Base-by-base conservation (phyloP, 2,888 invertebrate genomes). In the Agrypnus murinus region DNA sequence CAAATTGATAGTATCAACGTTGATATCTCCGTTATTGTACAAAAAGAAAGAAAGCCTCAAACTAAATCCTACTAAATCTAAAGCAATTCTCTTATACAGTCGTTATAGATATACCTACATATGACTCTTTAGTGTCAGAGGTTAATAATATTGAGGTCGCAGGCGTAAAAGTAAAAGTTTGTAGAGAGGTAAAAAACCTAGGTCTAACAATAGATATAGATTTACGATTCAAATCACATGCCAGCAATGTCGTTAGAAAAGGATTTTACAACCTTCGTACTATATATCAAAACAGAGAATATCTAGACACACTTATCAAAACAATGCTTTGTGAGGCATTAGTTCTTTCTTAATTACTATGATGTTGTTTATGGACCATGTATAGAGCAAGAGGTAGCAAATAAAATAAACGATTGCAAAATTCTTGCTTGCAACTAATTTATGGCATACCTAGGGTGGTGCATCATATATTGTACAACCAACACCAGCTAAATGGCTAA, bases 401-500 rank as follows among this genome's bases (percentile, higher is more conserved):
- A 12, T 69, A n/a, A 38, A 32, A 36, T 50, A 50, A 63, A 4
- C 8, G 7, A 1, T n/a, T 50, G 0, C 36, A 63, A 38, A 46
- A 63, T 48, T 7, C 50, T 17, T 63, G 63, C 19, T 15, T 63
- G 2, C 53, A 38, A 43, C 19, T 64, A 1, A 64, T 64, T 10
- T 64, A 31, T 40, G 60, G 60, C 8, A 45, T 60, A 12, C 45
- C 31, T 6, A 17, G 14, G 4, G 8, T 6, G 1, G 12, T 25
- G 25, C 5, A 46, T 14, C 32, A 9, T 6, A 15, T 60, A 5
- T 32, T n/a, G 31, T 46, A 34, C 31, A 25, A 46, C 9, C 46
- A 9, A 12, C 4, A 0, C n/a, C n/a, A 7, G 12, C 1, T 0
- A 25, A 9, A 5, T 60, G 46, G 60, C n/a, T 60, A 8, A 45